Evolutionary conservation across 2,113 vertebrate species (phyloP), one percentile per base, ranked within the genome.

Genomic region (Tor tambroides): DNA sequence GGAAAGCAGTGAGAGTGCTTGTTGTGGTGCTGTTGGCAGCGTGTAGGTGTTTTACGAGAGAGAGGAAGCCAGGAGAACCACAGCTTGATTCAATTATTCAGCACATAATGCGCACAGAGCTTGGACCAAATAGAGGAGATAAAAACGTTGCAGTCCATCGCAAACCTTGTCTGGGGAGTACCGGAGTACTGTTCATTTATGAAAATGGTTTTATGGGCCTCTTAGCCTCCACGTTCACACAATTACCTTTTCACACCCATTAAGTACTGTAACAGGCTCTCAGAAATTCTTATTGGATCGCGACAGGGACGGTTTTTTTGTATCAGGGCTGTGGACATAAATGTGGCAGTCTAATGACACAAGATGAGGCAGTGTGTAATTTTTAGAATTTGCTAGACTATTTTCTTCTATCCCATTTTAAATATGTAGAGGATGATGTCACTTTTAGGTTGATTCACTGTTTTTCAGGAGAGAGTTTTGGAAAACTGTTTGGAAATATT

Each of bases 181-280:
- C 84, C 46, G 26, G 38, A 71, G 87, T 85, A 78, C 71, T 67
- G 30, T 65, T 83, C 43, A 43, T 82, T 82, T 79, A 77, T 72
- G 30, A 75, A 84, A 80, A 51, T 77, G 23, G 71, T 71, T 89
- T 51, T 32, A 79, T 85, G 71, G 76, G 61, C 54, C 74, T 69
- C 54, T 83, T 76, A 72, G 35, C 7, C 54, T 71, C 59, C 32
- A 10, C 32, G 10, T 80, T 71, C 35, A 38, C 71, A 85, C 17
- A 26, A 26, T 86, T 46, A 85, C 77, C 61, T 79, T 80, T 89
- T 86, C 69, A 87, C 83, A 76, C 76, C 32, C 38, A 78, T 87
- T 87, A 85, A 84, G 19, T 80, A 80, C 83, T 69, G 69, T 43
- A 63, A 61, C 23, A 79, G 85, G 79, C 63, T 83, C 41, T 79